phyloP scores from a whole-genome alignment of 2,797 vertebrate species.

The Margarornis squamiger region DNA sequence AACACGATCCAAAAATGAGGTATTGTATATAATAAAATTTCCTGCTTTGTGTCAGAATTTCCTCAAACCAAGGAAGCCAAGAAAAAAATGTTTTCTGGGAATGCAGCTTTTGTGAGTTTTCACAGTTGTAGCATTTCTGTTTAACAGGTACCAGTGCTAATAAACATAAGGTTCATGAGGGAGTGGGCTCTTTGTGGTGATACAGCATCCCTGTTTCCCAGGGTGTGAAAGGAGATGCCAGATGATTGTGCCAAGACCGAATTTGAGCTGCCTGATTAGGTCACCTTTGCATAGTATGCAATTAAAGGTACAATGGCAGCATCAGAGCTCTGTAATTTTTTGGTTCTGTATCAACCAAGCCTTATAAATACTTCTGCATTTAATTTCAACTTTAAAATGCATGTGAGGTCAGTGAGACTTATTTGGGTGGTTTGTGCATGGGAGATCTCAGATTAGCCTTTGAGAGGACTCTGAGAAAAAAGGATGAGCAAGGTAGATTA shows the following conservation, averaged over 20 bases:
- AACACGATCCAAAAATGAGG: conserved; percentile 60
- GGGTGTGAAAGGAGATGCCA: background rate
- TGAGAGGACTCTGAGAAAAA: background rate
- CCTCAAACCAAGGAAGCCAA: background rate
- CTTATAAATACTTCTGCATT: background rate
- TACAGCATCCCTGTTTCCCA: background rate
- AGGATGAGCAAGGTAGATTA: background rate
- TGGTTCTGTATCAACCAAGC: background rate
- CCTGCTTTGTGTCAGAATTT: background rate
- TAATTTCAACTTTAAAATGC: background rate
- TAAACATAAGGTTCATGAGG: background rate
- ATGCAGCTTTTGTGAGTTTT: background rate
- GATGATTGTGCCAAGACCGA: background rate
- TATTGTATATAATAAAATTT: conserved; percentile 17
- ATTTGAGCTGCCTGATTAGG: background rate
- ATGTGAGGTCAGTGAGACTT: background rate
- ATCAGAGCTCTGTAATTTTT: background rate
- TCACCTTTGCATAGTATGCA: background rate
- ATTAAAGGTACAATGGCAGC: background rate
- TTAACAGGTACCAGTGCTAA: background rate
- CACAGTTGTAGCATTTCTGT: background rate
- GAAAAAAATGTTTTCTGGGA: background rate
- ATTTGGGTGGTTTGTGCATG: background rate
- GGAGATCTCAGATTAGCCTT: background rate
- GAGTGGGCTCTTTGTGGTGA: background rate